A percentile compares a stretch with the other conserved stretches of the same genome.
Evolutionary conservation across 2,797 vertebrate species (phyloP).

Genomic region (Amblyraja radiata): DNA sequence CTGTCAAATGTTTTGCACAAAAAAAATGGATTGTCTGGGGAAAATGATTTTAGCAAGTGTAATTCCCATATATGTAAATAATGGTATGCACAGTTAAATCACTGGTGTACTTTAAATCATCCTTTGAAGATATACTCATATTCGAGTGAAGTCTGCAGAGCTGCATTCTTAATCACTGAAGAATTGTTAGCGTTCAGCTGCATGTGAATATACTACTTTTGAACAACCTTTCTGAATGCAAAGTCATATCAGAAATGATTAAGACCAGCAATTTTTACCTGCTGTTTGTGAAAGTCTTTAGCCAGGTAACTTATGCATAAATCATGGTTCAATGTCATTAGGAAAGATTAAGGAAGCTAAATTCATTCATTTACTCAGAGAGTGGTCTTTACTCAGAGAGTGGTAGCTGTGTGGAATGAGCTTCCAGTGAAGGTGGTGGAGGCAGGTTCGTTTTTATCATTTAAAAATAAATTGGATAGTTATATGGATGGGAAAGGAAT

Average conservation of each 20-base stretch:
- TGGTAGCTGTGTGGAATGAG: too few species aligned
- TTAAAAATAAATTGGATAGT: too few species aligned
- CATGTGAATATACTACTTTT: background rate
- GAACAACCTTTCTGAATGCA: background rate
- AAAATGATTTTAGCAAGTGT: too few species aligned
- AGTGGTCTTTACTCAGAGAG: too few species aligned
- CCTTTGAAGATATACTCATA: background rate
- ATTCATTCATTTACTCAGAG: too few species aligned
- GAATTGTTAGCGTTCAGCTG: background rate
- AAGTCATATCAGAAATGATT: background rate
- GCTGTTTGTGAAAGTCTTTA: slow-evolving; percentile 1
- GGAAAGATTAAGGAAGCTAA: background rate
- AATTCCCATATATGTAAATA: background rate
- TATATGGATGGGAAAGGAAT: too few species aligned
- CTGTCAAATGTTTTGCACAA: background rate
- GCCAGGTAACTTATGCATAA: background rate
- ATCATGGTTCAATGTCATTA: background rate
- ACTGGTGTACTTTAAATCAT: background rate
- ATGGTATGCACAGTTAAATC: background rate
- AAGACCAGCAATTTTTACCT: background rate
- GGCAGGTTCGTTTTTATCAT: too few species aligned
- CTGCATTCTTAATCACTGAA: background rate
- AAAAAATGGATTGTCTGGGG: background rate
- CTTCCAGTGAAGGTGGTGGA: too few species aligned
- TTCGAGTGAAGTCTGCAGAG: background rate